Conservation (phyloP, 1,140 invertebrate species). For the Drosophila fuyamai region DNA sequence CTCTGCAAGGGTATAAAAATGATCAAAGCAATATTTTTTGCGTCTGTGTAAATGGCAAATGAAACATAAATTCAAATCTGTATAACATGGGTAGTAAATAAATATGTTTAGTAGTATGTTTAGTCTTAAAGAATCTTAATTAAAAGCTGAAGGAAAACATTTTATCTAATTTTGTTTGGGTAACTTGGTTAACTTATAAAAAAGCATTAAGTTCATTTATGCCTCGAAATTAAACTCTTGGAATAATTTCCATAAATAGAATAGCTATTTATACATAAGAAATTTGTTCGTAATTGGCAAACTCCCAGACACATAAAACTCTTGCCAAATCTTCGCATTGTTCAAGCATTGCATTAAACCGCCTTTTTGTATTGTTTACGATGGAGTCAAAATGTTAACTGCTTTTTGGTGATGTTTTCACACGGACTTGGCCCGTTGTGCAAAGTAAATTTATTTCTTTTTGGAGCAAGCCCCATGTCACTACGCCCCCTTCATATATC, state of each 20-base stretch:
- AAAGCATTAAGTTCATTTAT: too few relatives aligned
- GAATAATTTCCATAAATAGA: too few relatives aligned
- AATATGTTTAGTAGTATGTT: neutral
- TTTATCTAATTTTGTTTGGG: too few relatives aligned
- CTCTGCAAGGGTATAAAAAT: too few relatives aligned
- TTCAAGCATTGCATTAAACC: neutral
- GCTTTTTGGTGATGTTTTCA: conserved; percentile 34
- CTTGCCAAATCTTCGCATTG: conserved; percentile 36
- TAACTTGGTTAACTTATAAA: too few relatives aligned
- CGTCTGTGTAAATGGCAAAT: neutral
- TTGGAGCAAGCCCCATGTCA: conserved; percentile 22
- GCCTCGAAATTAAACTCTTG: neutral
- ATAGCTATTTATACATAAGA: too few relatives aligned
- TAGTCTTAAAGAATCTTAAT: too few relatives aligned
- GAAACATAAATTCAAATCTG: neutral
- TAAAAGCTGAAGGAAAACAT: too few relatives aligned
- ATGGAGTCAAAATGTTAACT: conserved; percentile 38
- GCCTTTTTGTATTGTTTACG: conserved; percentile 32
- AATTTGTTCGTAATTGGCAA: neutral
- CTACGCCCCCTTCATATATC: conserved; percentile 41
- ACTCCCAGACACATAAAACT: neutral
- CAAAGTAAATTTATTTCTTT: conserved; percentile 42
- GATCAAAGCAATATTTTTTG: neutral
- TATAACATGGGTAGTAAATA: neutral
- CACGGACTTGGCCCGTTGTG: conserved; percentile 22